These are phyloP conservation scores for Chrysemys picta DNA, from an alignment of 2,113 vertebrate genomes.

Conservation along the genomic window DNA sequence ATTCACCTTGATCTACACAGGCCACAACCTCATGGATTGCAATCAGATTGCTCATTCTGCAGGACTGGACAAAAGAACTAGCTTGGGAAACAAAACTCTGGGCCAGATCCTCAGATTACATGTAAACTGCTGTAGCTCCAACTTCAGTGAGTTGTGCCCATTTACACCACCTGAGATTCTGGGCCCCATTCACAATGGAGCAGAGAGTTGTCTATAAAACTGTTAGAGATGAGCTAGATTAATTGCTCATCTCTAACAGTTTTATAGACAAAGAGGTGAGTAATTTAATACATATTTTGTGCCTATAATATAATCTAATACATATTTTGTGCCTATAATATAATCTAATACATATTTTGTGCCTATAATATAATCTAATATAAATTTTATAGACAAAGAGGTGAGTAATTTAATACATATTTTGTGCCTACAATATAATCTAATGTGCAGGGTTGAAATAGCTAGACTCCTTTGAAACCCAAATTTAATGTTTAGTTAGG, in stretches of 20 bases:
- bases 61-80: background rate
- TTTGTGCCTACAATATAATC: background rate
- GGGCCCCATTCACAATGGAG: background rate
- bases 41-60: slow-evolving; percentile 16
- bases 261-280: too few species aligned
- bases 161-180: background rate
- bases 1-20: background rate
- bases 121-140: background rate
- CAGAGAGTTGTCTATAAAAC: background rate
- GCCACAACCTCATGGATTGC: background rate
- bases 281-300: too few species aligned
- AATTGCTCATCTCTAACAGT: too few species aligned
- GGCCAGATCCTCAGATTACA: background rate
- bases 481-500: background rate
- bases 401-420: background rate
- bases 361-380: too few species aligned
- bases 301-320: too few species aligned
- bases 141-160: background rate
- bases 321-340: too few species aligned
- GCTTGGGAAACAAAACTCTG: slow-evolving; percentile 5
- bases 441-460: background rate
- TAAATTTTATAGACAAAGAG: too few species aligned
- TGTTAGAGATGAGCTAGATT: background rate
- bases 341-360: too few species aligned
- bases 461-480: background rate